These are phyloP conservation scores for Battus philenor DNA, from an alignment of 1,140 invertebrate species.

Conservation along the genomic window DNA sequence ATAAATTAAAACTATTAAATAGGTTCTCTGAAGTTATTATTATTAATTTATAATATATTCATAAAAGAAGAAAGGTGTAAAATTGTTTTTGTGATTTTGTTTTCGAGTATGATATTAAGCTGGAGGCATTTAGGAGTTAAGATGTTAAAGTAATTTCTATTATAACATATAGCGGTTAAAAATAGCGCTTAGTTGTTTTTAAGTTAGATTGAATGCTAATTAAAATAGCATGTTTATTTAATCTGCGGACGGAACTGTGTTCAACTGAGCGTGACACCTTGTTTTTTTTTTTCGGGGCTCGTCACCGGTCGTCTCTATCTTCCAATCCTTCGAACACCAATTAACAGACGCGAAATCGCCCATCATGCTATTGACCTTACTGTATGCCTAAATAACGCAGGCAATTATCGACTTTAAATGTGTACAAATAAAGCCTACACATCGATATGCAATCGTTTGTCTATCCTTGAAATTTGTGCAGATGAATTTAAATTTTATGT, in stretches of 20 bases:
- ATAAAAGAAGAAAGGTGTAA: too few species aligned
- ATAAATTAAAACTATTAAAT: too few species aligned
- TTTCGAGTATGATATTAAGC: too few species aligned
- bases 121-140: too few species aligned
- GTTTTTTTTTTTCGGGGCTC: too few species aligned
- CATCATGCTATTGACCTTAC: conserved; percentile 61
- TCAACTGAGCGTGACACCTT: background rate
- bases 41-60: too few species aligned
- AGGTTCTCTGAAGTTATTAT: too few species aligned
- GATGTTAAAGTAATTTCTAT: too few species aligned
- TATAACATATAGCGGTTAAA: too few species aligned
- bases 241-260: background rate
- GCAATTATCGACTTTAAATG: conserved; percentile 33
- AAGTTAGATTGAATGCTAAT: background rate
- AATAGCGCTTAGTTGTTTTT: background rate
- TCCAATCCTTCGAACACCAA: conserved; percentile 37
- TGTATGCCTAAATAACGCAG: conserved; percentile 25
- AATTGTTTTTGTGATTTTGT: too few species aligned
- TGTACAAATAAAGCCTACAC: conserved; percentile 36
- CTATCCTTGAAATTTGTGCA: conserved; percentile 21
- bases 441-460: conserved; percentile 29
- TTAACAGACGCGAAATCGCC: conserved; percentile 54
- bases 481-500: conserved; percentile 18
- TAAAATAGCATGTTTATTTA: background rate
- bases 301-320: too few species aligned